These are phyloP conservation scores for Phocoena phocoena DNA, from an alignment of 2,113 vertebrate genomes.

Conservation along the genomic window DNA sequence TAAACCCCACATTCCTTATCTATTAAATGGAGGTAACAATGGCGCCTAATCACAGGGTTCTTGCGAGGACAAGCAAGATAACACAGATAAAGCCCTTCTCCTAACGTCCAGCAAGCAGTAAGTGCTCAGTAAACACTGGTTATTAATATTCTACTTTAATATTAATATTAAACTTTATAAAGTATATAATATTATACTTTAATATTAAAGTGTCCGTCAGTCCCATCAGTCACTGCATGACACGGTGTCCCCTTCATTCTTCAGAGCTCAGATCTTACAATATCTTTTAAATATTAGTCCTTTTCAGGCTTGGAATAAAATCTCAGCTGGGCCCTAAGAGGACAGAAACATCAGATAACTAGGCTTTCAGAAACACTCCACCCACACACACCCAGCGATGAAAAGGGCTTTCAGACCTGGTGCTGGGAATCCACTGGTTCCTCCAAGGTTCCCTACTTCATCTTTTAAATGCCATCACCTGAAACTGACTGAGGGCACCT, in stretches of 20 bases:
- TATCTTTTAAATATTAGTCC: background rate
- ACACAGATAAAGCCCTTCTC: background rate
- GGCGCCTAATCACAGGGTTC: background rate
- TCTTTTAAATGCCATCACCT: background rate
- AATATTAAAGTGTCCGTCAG: background rate
- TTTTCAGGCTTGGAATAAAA: background rate
- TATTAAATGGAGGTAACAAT: background rate
- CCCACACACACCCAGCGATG: background rate
- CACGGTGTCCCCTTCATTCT: background rate
- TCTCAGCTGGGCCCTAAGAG: background rate
- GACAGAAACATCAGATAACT: background rate
- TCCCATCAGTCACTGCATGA: rapidly evolving
- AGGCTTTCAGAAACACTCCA: background rate
- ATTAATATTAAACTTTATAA: background rate
- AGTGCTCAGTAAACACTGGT: background rate
- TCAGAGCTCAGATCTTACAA: background rate
- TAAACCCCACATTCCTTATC: background rate
- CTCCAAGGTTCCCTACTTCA: background rate
- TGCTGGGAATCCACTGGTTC: too few relatives aligned
- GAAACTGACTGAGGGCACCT: rapidly evolving
- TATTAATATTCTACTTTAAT: background rate
- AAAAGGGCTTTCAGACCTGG: background rate
- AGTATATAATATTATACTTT: background rate
- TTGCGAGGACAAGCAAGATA: background rate
- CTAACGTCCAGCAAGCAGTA: background rate